Base-by-base conservation (phyloP, 1,140 invertebrate genomes). In the Eupristina koningsbergeri region DNA sequence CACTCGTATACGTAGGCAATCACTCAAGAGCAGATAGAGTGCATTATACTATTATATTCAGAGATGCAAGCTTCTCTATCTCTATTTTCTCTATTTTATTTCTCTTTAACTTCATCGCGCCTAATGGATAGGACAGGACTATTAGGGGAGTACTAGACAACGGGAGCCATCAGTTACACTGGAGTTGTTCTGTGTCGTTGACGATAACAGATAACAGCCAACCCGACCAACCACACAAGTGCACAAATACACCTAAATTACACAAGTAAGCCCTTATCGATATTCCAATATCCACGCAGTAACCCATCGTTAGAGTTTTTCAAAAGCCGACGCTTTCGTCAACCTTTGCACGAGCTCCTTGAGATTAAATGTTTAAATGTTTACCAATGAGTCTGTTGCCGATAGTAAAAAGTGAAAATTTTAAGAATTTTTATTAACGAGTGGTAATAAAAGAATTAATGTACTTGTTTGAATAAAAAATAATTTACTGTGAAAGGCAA, bases 61-160 rank as follows among this genome's bases (percentile, higher is more conserved):
- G 36, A 39, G 76, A 11, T 36, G 67, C 36, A 71, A 41, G 67
- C 19, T 41, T 64, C 53, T 77, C 76, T 64, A 6, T 71, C 67
- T 80, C 45, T 73, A 36, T 80, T n/a, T 41, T 64, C 53, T 77
- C 76, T 64, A 6, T 71, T 47, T 80, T 73, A 36, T 80, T 64
- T 34, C 78, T 69, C 64, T 69, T n/a, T 41, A 39, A 15, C 76
- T 53, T 19, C 58, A 41, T 26, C 71, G 61, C 26, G 22, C 69
- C 89, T 93, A 92, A 93, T 92, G 89, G 91, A 92, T 91, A 92
- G 90, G 90, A 92, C 89, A 91, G 92, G 88, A 91, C 87, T 53
- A 69, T 78, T 58, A 90, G 91, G 91, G 91, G 91, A 92, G 90
- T 89, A 92, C 63, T n/a, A 50, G 29, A 17, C 45, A 19, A n/a